Evolutionary conservation across 2,113 vertebrate genomes (phyloP).

Genomic region (Apeltes quadracus): DNA sequence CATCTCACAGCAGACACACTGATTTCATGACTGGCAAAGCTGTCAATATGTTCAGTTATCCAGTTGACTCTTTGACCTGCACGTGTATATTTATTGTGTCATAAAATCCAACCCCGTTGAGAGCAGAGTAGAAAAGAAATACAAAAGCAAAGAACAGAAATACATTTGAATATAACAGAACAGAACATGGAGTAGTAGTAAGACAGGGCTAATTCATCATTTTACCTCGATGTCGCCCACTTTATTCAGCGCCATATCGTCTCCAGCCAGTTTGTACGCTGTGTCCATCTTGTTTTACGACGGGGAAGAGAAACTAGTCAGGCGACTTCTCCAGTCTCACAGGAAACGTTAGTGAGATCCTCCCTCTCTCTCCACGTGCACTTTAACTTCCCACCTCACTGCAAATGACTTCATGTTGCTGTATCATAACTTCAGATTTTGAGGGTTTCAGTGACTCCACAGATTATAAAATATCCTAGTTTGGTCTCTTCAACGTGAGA

Average conservation of each 20-base stretch:
- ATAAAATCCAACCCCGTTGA: too few species aligned
- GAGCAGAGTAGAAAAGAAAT: background rate
- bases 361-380: background rate
- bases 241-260: constrained; percentile 39
- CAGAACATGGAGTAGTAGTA: background rate
- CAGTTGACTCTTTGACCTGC: too few species aligned
- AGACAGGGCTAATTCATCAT: background rate
- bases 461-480: background rate
- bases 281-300: background rate
- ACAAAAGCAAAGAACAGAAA: background rate
- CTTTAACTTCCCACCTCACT: background rate
- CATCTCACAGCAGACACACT: background rate
- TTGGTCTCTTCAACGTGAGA: background rate
- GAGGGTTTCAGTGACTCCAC: background rate
- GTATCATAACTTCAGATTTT: background rate
- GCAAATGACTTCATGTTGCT: background rate
- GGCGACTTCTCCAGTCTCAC: constrained; percentile 14
- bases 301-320: constrained; percentile 20
- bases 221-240: constrained; percentile 46
- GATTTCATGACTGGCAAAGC: background rate
- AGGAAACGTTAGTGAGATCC: background rate
- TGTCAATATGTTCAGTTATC: background rate
- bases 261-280: constrained; percentile 4
- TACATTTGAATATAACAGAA: background rate
- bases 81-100: background rate